phyloP scores from a whole-genome alignment of 2,797 vertebrate genomes.

The Scolopax bukidnonensis region DNA sequence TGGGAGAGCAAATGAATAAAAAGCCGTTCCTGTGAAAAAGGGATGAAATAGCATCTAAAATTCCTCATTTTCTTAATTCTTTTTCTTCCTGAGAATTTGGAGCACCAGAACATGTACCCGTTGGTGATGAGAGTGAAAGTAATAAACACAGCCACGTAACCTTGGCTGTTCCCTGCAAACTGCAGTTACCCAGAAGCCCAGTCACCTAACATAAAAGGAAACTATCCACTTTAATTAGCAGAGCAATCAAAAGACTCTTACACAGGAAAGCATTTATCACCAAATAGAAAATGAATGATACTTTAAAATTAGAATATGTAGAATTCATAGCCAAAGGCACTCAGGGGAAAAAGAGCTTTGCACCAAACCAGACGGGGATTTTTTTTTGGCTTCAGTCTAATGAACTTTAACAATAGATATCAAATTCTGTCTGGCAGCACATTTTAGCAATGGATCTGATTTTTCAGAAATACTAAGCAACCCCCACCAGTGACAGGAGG shows the following conservation, averaged over 20 bases:
- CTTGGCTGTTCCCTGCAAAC: conserved; percentile 47
- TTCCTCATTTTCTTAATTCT: neutral
- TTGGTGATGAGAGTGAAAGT: conserved; percentile 7
- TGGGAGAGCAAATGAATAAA: neutral
- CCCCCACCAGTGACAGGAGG: neutral
- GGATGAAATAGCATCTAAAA: neutral
- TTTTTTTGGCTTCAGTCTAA: conserved; percentile 65
- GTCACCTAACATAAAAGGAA: conserved; percentile 64
- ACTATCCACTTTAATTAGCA: conserved; percentile 68
- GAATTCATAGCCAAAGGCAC: conserved; percentile 67
- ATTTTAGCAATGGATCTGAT: conserved; percentile 38
- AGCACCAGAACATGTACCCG: neutral
- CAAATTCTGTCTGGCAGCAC: conserved; percentile 62
- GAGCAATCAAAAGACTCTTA: conserved; percentile 66
- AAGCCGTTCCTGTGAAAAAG: neutral
- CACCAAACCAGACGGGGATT: conserved; percentile 60
- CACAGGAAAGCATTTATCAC: conserved; percentile 64
- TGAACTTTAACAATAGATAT: conserved; percentile 64
- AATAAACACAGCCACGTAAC: conserved; percentile 40
- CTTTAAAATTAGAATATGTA: conserved; percentile 73
- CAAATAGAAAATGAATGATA: conserved; percentile 70
- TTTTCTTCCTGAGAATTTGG: neutral
- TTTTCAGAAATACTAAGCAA: conserved; percentile 27
- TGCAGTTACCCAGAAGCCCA: conserved; percentile 60
- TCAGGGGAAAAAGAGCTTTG: conserved; percentile 56